Evolutionary conservation across 2,888 invertebrate genomes (phyloP).

Genomic region (Leptopterna dolabrata): DNA sequence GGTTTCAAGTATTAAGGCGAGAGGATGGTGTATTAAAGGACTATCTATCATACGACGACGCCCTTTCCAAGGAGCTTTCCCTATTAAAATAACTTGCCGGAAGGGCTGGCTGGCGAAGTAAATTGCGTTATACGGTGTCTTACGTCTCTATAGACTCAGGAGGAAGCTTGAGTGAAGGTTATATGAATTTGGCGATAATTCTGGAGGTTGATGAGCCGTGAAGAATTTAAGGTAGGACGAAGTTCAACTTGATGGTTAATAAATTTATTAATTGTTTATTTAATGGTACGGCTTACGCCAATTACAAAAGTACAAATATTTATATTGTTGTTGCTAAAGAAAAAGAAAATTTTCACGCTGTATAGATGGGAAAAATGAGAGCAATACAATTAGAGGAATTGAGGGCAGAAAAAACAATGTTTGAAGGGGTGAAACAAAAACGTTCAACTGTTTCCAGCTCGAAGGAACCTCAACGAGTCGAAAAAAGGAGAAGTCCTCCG

Average conservation of each 20-base stretch:
- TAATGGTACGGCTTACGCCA: too few relatives aligned
- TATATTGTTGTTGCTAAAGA: too few relatives aligned
- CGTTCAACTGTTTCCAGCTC: too few relatives aligned
- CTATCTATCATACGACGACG: not conserved
- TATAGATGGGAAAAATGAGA: too few relatives aligned
- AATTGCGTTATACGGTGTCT: not conserved
- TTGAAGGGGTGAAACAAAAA: too few relatives aligned
- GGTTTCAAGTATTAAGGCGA: not conserved
- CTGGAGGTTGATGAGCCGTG: not conserved
- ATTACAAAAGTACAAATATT: too few relatives aligned
- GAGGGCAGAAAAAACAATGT: too few relatives aligned
- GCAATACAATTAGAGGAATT: too few relatives aligned
- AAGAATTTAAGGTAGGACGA: not conserved
- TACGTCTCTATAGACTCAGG: not conserved
- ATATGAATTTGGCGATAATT: not conserved
- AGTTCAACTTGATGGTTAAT: not conserved
- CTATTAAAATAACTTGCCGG: not conserved
- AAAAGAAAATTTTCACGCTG: too few relatives aligned
- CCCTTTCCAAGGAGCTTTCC: not conserved
- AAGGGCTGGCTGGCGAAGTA: not conserved
- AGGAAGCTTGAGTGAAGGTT: not conserved
- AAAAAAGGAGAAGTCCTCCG: too few relatives aligned
- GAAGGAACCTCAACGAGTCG: too few relatives aligned
- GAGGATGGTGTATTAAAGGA: constrained; percentile 1
- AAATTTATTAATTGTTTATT: too few relatives aligned